phyloP scores from a whole-genome alignment of 2,797 vertebrate genomes.

The Neoniphon sammara region DNA sequence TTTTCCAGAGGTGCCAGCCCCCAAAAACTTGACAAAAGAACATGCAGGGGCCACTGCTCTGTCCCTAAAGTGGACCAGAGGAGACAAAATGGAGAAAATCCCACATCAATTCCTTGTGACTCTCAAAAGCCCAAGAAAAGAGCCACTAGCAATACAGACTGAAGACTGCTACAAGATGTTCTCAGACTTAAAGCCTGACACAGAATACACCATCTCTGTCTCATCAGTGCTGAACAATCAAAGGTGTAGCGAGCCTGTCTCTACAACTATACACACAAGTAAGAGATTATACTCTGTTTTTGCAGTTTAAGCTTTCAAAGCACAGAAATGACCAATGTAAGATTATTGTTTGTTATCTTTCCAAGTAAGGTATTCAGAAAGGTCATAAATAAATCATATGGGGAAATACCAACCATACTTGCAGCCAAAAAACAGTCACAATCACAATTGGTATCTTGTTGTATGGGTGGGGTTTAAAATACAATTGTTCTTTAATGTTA shows the following conservation, averaged over 20 bases:
- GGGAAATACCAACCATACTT: no score
- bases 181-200: constrained; percentile 37
- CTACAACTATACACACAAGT: constrained; percentile 41
- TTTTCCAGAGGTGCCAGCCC: constrained; percentile 29
- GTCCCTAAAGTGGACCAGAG: constrained; percentile 40
- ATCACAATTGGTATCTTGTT: no score
- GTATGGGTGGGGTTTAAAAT: no score
- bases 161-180: constrained; percentile 26
- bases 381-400: no score
- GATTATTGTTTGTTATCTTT: no score
- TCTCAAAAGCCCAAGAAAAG: constrained; percentile 7
- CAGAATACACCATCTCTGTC: constrained; percentile 37
- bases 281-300: background rate
- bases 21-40: constrained; percentile 19
- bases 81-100: constrained; percentile 40
- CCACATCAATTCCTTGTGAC: constrained; percentile 35
- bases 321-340: no score
- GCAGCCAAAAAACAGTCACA: no score
- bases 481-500: no score
- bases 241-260: constrained; percentile 9
- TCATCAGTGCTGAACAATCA: constrained; percentile 33
- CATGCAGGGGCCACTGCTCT: constrained; percentile 17
- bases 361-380: no score
- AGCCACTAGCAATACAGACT: background rate
- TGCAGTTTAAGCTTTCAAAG: background rate